Evolutionary conservation across 2,888 invertebrate species (phyloP).

Genomic region (Isoperla grammatica): DNA sequence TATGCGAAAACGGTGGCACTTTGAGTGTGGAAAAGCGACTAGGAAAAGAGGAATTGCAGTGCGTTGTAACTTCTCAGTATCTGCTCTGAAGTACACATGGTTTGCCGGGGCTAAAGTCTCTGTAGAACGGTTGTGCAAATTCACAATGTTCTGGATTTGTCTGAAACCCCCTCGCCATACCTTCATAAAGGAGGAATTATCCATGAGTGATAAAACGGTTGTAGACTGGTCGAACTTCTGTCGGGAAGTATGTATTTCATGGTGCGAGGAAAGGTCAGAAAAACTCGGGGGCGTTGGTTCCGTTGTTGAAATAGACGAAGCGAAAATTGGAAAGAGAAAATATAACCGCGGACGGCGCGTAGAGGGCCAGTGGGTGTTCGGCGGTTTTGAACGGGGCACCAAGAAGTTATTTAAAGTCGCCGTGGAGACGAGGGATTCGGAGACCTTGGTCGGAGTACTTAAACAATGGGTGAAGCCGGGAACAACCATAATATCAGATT

Average conservation of each 20-base stretch:
- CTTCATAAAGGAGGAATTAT: neutral
- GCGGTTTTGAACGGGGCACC: too few relatives aligned
- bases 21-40: neutral
- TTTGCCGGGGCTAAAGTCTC: neutral
- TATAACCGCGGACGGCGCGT: neutral
- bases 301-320: too few relatives aligned
- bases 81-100: neutral
- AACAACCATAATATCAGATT: too few relatives aligned
- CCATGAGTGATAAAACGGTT: neutral
- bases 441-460: neutral
- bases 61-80: neutral
- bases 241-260: neutral
- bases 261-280: neutral
- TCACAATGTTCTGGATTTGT: neutral
- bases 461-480: neutral
- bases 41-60: too few relatives aligned
- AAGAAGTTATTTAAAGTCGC: neutral
- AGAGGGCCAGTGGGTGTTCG: neutral
- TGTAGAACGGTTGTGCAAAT: neutral
- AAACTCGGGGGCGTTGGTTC: neutral
- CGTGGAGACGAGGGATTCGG: too few relatives aligned
- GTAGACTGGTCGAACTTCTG: neutral
- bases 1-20: neutral
- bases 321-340: neutral
- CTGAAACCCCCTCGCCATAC: neutral